These are phyloP conservation scores for Cichlasoma orientale DNA, from an alignment of 2,797 vertebrate species.

Conservation along the genomic window DNA sequence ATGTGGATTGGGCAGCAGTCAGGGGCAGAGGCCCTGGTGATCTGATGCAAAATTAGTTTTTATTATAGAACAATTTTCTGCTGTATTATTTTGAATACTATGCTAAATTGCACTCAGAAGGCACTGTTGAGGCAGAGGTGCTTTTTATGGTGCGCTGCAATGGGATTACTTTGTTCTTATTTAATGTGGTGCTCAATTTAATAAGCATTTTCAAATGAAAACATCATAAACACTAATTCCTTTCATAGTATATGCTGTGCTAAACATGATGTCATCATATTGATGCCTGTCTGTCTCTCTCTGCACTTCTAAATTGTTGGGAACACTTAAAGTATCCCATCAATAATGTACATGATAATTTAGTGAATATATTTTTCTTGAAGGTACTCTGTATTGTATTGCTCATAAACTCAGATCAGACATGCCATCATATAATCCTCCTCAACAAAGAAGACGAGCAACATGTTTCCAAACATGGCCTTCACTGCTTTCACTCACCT, in stretches of 20 bases:
- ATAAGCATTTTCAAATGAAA: neutral
- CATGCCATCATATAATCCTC: neutral
- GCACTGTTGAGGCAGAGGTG: neutral
- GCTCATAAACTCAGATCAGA: neutral
- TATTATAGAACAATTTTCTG: too few relatives aligned
- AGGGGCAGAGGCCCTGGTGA: too few relatives aligned
- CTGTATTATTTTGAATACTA: neutral
- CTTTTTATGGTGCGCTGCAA: neutral
- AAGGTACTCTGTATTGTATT: neutral
- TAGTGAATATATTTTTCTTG: neutral
- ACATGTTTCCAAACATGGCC: slow-evolving; percentile 9
- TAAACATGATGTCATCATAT: neutral
- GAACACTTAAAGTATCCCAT: slow-evolving; percentile 13
- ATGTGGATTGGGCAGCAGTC: too few relatives aligned
- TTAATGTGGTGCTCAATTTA: neutral
- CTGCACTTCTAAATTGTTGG: slow-evolving; percentile 14
- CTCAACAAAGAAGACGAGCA: neutral
- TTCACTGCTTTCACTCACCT: slow-evolving; percentile 44
- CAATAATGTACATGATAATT: slow-evolving; percentile 38
- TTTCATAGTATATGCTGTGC: neutral
- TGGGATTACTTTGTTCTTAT: neutral
- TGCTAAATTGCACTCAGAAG: neutral
- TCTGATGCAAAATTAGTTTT: too few relatives aligned
- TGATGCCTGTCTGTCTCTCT: slow-evolving; percentile 17
- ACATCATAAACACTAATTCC: neutral